These are phyloP conservation scores for Ellobius talpinus DNA, from an alignment of 2,113 vertebrate genomes.

Conservation along the genomic window DNA sequence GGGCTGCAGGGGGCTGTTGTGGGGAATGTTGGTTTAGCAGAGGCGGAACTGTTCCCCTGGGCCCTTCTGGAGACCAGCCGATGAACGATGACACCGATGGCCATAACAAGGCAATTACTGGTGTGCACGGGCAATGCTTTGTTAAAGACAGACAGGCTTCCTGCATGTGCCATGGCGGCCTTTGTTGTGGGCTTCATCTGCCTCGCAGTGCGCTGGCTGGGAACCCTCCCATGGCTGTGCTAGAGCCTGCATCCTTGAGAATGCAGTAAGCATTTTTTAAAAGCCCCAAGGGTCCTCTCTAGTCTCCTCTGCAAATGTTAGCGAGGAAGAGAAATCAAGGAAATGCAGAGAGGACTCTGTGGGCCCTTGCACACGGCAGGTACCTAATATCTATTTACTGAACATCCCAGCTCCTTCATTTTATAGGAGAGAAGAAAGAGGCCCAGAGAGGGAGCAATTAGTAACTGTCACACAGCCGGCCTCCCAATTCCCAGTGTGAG, in stretches of 20 bases:
- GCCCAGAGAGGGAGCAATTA: constrained; percentile 62
- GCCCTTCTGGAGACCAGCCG: constrained; percentile 78
- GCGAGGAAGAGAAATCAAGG: constrained; percentile 25
- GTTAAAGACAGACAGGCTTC: constrained; percentile 88
- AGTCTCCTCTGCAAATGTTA: constrained; percentile 67
- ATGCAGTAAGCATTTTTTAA: constrained; percentile 57
- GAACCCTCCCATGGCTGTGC: not conserved
- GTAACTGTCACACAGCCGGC: constrained; percentile 26
- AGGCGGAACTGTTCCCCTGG: constrained; percentile 86
- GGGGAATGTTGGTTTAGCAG: constrained; percentile 87
- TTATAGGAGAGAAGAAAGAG: constrained; percentile 48
- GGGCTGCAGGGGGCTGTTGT: constrained; percentile 87
- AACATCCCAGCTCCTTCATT: not conserved
- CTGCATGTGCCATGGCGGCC: constrained; percentile 65
- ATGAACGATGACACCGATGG: constrained; percentile 86
- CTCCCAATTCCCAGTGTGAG: not conserved
- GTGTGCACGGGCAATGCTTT: constrained; percentile 86
- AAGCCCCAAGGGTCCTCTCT: constrained; percentile 65
- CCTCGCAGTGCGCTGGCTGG: not conserved
- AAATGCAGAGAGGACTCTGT: not conserved
- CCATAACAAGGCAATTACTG: constrained; percentile 89
- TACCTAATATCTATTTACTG: not conserved
- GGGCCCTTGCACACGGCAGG: not conserved
- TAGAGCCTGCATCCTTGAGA: constrained; percentile 52
- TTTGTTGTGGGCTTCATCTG: constrained; percentile 72